phyloP scores from a whole-genome alignment of 2,113 vertebrate species.

The Ranitomeya imitator region DNA sequence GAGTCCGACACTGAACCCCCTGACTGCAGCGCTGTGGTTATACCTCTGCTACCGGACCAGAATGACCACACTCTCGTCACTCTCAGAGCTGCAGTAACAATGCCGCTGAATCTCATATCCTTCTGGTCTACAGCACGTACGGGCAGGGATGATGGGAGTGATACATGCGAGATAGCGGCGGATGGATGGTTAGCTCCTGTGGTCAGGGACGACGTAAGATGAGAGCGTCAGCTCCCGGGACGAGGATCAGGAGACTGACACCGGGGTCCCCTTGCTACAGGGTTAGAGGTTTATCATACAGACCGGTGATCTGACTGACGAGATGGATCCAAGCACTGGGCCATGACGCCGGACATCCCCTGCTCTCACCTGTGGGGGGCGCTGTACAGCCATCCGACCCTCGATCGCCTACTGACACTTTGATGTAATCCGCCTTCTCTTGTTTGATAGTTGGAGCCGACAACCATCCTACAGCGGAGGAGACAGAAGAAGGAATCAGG shows the following conservation, averaged over 20 bases:
- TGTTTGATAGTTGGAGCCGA: not conserved
- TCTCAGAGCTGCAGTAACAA: not conserved
- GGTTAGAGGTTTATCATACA: no score
- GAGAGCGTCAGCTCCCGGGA: no score
- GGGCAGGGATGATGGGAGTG: not conserved
- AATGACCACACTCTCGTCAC: not conserved
- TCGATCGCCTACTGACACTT: not conserved
- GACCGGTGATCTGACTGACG: no score
- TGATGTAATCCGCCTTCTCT: conserved; percentile 38
- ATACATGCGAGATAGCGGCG: not conserved
- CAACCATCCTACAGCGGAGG: not conserved
- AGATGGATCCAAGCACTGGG: no score
- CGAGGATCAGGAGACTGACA: no score
- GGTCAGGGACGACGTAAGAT: not conserved
- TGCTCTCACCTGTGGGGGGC: conserved; percentile 8
- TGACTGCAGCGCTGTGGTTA: not conserved
- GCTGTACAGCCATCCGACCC: not conserved
- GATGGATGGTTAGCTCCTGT: not conserved
- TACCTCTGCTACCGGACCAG: not conserved
- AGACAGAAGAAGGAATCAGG: not conserved
- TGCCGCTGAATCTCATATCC: not conserved
- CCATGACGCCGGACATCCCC: not conserved
- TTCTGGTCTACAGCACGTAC: not conserved
- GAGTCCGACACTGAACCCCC: not conserved
- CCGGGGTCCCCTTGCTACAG: no score